A percentile compares a stretch with the other conserved stretches of the same genome.
These are phyloP conservation scores for Oreochromis spilurus DNA, from an alignment of 2,113 vertebrate genomes.

Conservation along the genomic window DNA sequence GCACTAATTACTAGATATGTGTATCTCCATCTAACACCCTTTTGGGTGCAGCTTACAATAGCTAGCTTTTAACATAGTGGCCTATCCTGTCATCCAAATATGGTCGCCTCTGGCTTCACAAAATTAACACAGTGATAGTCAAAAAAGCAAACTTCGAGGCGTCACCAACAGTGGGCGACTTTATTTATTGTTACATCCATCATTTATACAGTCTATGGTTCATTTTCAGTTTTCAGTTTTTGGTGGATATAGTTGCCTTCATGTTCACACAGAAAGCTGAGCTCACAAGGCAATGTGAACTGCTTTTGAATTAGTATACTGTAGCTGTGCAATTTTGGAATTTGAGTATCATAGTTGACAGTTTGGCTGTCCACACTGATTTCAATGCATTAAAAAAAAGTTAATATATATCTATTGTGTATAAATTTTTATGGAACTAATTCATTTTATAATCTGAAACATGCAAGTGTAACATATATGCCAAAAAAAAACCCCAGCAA, in stretches of 20 bases:
- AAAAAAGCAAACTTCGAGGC: neutral
- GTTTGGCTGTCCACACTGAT: neutral
- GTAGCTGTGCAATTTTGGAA: neutral
- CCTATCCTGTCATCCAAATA: neutral
- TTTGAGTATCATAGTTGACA: fast-evolving
- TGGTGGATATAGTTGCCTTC: neutral
- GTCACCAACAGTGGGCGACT: neutral
- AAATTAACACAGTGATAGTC: neutral
- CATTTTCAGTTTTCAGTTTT: neutral
- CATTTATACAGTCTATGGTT: neutral
- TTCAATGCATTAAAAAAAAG: neutral
- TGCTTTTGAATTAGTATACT: neutral
- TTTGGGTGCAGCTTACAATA: neutral
- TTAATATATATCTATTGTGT: neutral
- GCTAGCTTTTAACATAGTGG: neutral
- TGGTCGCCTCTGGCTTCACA: neutral
- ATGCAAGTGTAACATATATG: neutral
- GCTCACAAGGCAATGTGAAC: neutral
- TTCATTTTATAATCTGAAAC: neutral
- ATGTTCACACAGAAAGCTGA: neutral
- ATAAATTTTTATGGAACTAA: neutral
- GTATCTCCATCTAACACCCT: fast-evolving
- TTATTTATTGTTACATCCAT: neutral
- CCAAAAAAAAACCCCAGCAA: neutral
- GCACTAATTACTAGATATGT: neutral